Base-by-base conservation (phyloP, 2,888 invertebrate genomes). In the Acleris sparsana region DNA sequence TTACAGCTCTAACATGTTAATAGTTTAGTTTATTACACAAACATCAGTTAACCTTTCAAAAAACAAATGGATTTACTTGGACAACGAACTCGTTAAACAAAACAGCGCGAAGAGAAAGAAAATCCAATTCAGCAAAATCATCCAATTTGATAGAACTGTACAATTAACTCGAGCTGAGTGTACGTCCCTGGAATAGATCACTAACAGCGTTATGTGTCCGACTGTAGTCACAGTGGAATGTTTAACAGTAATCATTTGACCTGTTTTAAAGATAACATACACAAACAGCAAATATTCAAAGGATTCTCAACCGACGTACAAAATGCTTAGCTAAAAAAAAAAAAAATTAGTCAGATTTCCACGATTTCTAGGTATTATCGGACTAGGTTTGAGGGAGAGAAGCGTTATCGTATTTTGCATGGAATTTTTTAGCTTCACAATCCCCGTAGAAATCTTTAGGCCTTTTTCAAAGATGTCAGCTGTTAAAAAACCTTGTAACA, bases 111-210 rank as follows among this genome's bases (percentile, higher is more conserved):
- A 17, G 11, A 55, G 29, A 39, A 58, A 62, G 62, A 43, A 48
- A 56, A 56, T 51, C 44, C 43, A 63, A 56, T 63, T 25, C 56
- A 51, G 63, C 39, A 48, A 48, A 48, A 53, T 51, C 51, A 56
- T 51, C 39, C 63, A n/a, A 43, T 51, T 16, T 22, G 49, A 43
- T 44, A 25, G 11, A 61, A 52, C 51, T 39, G 20, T 39, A 22
- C 56, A 56, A 57, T 63, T 57, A 63, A 63, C 56, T 43, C 22
- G 17, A 18, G 18, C 56, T 43, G 25, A 55, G 49, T 62, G 55
- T 56, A 56, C 44, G 13, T 18, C 20, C 11, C 44, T 43, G 63
- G 18, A 53, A 48, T 62, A 49, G 49, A 62, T 55, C 17, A 43
- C 51, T 52, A 62, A 48, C 55, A 53, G 49, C 17, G 49, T 25